Base-by-base conservation (phyloP, 2,888 invertebrate species). In the Biston stratarius region DNA sequence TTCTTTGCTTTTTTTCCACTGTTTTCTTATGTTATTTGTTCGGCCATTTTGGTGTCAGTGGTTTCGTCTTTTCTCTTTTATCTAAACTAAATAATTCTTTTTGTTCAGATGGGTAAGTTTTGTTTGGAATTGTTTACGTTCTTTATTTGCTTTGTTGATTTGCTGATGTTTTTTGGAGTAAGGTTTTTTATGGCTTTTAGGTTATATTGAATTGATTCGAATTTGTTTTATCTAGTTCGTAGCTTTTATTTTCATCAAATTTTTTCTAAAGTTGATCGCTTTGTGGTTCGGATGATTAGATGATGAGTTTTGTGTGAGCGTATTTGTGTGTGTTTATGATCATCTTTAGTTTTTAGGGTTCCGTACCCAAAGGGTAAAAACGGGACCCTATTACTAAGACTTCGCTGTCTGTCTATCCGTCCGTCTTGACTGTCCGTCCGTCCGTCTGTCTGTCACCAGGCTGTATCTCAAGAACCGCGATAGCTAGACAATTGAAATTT, bases 1-100 rank as follows among this genome's bases (percentile, higher is more conserved):
- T 78, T 77, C 77, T 77, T 82, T 83, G 74, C 75, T 78, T 77
- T 78, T 77, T 76, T 78, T 24, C n/a, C 44, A 47, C 52, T 57
- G 63, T 64, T 70, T 67, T 64, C 67, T 51, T 44, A 64, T 67
- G 65, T 63, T 68, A 68, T 70, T 67, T 64, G 58, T 51, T 52
- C 61, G 62, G 69, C 48, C 61, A 56, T 58, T 67, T 67, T 53
- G 49, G 56, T 53, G 53, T 58, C 62, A 59, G 67, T 10, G 67
- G 67, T 49, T 59, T 58, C 52, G 61, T 59, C 62, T 62, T 64
- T 69, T 71, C 69, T 68, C 69, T 71, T 71, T 71, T 67, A 71
- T 74, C 72, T 66, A 70, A 72, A 70, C 72, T 68, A 72, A 74
- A 70, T 72, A 72, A 72, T 71, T 72, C 66, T 60, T 56, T 72